These are phyloP conservation scores for Monopterus albus DNA, from an alignment of 2,113 vertebrate species.

Conservation along the genomic window DNA sequence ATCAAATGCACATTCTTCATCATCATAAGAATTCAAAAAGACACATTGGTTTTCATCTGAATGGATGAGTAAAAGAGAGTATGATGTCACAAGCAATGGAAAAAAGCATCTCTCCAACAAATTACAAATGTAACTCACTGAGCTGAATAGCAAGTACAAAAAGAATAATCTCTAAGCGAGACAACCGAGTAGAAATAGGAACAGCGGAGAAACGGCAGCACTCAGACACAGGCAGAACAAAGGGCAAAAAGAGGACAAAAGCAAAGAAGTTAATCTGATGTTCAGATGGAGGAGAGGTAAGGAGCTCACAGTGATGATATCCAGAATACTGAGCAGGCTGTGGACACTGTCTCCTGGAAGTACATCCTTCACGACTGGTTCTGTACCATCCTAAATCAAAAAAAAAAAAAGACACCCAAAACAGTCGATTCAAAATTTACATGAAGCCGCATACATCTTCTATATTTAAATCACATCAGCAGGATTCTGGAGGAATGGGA, in stretches of 20 bases:
- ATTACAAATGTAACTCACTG: too few species aligned
- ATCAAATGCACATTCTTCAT: background rate
- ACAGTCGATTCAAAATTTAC: background rate
- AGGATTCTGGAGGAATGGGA: background rate
- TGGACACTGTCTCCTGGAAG: conserved; percentile 93
- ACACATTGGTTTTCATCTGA: background rate
- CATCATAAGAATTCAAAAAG: background rate
- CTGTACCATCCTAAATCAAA: conserved; percentile 93
- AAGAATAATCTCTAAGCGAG: background rate
- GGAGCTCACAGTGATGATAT: conserved; percentile 91
- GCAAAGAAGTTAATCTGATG: conserved; percentile 1
- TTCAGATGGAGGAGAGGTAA: conserved; percentile 4
- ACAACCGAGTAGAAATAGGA: background rate
- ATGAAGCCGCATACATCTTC: too few species aligned
- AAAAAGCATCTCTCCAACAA: too few species aligned
- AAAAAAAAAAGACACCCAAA: background rate
- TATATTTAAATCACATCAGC: background rate
- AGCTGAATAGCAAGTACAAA: conserved; percentile 3
- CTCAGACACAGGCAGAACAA: background rate
- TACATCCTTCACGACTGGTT: conserved; percentile 93
- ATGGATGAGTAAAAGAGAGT: background rate
- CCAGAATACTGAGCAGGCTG: conserved; percentile 96
- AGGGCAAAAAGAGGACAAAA: conserved; percentile 8
- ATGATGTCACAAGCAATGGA: background rate
- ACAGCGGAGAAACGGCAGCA: background rate